These are phyloP conservation scores for Solea senegalensis DNA, from an alignment of 2,113 vertebrate genomes.

Conservation along the genomic window DNA sequence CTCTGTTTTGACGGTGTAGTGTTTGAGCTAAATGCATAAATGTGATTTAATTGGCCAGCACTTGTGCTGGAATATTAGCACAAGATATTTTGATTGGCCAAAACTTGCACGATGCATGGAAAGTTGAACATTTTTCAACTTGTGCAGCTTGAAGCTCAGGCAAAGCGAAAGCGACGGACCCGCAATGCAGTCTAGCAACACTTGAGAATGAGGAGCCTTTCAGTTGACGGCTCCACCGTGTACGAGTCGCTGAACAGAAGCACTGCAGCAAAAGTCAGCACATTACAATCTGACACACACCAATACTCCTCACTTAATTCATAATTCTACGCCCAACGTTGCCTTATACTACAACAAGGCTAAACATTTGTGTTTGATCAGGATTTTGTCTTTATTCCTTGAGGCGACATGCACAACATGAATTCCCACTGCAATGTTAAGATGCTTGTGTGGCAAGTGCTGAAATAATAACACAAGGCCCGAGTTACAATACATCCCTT, in stretches of 20 bases:
- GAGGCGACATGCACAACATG: neutral
- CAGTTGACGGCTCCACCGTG: no score
- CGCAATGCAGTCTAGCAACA: no score
- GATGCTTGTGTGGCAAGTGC: neutral
- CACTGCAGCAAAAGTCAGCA: neutral
- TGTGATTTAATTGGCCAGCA: no score
- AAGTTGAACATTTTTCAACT: no score
- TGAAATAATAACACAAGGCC: neutral
- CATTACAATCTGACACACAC: neutral
- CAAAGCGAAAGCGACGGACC: no score
- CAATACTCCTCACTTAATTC: neutral
- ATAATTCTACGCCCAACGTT: neutral
- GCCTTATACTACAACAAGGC: neutral
- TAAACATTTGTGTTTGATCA: neutral
- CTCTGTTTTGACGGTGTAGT: no score
- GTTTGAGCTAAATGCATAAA: no score
- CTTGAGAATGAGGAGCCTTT: no score
- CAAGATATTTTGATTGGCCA: no score
- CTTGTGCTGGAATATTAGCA: no score
- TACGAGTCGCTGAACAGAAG: neutral
- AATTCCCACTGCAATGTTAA: neutral
- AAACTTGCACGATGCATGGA: no score
- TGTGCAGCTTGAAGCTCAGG: no score
- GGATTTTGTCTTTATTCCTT: conserved; percentile 1
- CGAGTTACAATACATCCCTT: neutral